Evolutionary conservation across 2,113 vertebrate genomes (phyloP).

Genomic region (Pyxicephalus adspersus): DNA sequence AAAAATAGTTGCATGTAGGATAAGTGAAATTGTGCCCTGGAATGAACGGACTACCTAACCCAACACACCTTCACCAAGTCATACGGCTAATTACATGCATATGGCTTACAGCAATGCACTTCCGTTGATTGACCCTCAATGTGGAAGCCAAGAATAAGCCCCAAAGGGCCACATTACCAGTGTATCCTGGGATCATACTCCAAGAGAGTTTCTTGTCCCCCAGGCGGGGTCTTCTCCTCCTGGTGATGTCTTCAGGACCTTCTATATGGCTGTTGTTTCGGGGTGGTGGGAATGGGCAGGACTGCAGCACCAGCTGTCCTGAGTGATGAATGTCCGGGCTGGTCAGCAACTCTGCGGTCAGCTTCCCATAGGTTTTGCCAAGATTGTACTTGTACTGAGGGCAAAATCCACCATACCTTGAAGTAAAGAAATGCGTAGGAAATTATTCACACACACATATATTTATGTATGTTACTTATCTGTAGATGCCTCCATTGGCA

Average conservation of each 20-base stretch:
- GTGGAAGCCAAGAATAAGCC: background rate
- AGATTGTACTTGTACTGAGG: slow-evolving; percentile 73
- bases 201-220: slow-evolving; percentile 59
- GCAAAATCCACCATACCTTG: slow-evolving; percentile 76
- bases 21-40: too few relatives aligned
- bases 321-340: slow-evolving; percentile 63
- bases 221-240: slow-evolving; percentile 41
- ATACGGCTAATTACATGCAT: too few relatives aligned
- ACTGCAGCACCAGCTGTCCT: slow-evolving; percentile 64
- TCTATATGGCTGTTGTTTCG: background rate
- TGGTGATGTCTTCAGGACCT: slow-evolving; percentile 10
- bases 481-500: too few relatives aligned
- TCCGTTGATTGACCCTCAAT: background rate
- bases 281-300: slow-evolving; percentile 44
- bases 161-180: slow-evolving; percentile 63
- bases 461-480: too few relatives aligned
- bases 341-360: slow-evolving; percentile 69
- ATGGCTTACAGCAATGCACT: too few relatives aligned
- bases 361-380: slow-evolving; percentile 72
- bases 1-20: too few relatives aligned
- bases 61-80: too few relatives aligned
- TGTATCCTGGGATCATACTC: slow-evolving; percentile 76
- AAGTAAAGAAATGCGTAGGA: background rate
- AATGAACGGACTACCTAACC: too few relatives aligned
- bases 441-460: background rate